Evolutionary conservation across 2,797 vertebrate genomes (phyloP), one percentile per base, ranked within the genome.

Genomic region (Balearica regulorum): DNA sequence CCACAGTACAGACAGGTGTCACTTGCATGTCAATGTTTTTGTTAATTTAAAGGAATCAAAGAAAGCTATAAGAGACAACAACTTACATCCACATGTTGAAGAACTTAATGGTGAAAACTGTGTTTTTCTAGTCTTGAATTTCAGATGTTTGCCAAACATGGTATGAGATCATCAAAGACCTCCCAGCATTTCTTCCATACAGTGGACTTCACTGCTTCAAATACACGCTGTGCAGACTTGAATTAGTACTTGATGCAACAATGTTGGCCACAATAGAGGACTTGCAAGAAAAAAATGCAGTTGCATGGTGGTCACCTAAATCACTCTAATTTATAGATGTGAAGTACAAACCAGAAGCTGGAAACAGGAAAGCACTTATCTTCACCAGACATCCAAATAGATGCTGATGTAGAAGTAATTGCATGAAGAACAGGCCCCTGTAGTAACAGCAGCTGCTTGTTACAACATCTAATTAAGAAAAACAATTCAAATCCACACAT

Each of bases 371-470:
- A 64, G 1, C 1, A 37, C 19, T 72, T 87, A 8, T 18, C 26
- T 83, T 81, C 49, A 84, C 12, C n/a, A 60, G 16, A n/a, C 9
- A 12, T 57, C 8, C 25, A 57, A 89, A n/a, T 1, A 26, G 7
- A 57, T 54, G 9, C 3, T 37, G 13, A 57, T 28, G 2, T 14
- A n/a, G 51, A 76, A n/a, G 21, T 17, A 64, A 57, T 8, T 26
- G 0, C 15, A 4, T 22, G 9, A 11, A 69, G 8, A 26, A 44
- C 11, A 75, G 62, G 1, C 2, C 8, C 2, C 4, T 37, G 0
- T 4, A 26, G 16, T 12, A 69, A 35, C 1, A 65, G 9, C 1
- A 6, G 20, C 6, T 61, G 5, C 10, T 81, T 78, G 8, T 19
- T 68, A 11, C 1, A 15, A 8, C 4, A 46, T 8, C 5, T 61